Conservation (phyloP, 2,888 invertebrate species). For the Parnassius apollo region DNA sequence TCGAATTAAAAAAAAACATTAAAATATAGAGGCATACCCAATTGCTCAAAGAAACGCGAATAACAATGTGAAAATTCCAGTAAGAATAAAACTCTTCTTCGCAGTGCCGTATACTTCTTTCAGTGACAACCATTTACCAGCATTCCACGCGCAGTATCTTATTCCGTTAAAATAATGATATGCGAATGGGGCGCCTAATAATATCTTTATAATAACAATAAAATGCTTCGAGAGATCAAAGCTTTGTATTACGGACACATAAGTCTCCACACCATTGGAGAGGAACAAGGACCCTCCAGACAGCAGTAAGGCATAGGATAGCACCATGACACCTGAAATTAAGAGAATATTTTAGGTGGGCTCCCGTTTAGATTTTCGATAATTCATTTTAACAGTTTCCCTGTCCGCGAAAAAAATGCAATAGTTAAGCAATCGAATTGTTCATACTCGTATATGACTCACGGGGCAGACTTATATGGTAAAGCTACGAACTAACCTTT, state of each 20-base stretch:
- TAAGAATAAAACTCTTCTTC: conserved; percentile 38
- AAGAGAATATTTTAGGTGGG: not conserved
- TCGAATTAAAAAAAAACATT: too few relatives aligned
- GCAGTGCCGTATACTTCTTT: conserved; percentile 48
- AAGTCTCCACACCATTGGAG: conserved; percentile 59
- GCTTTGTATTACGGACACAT: conserved; percentile 60
- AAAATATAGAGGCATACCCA: too few relatives aligned
- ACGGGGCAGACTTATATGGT: too few relatives aligned
- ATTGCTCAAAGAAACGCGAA: conserved; percentile 42
- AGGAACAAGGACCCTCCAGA: conserved; percentile 53
- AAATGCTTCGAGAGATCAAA: conserved; percentile 43
- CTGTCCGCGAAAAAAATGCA: too few relatives aligned
- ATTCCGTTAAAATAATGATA: conserved; percentile 64
- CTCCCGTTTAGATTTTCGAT: too few relatives aligned
- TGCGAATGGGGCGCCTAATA: conserved; percentile 50
- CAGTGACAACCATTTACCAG: conserved; percentile 42
- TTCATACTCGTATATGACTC: too few relatives aligned
- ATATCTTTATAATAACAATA: conserved; percentile 48
- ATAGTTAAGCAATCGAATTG: too few relatives aligned
- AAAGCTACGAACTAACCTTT: too few relatives aligned
- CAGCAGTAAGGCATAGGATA: conserved; percentile 47
- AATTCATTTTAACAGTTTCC: too few relatives aligned
- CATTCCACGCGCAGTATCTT: conserved; percentile 55
- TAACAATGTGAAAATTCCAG: conserved; percentile 32
- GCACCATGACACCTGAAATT: conserved; percentile 46